Base-by-base conservation (phyloP, 1,140 invertebrate genomes). In the Aporrectodea caliginosa region DNA sequence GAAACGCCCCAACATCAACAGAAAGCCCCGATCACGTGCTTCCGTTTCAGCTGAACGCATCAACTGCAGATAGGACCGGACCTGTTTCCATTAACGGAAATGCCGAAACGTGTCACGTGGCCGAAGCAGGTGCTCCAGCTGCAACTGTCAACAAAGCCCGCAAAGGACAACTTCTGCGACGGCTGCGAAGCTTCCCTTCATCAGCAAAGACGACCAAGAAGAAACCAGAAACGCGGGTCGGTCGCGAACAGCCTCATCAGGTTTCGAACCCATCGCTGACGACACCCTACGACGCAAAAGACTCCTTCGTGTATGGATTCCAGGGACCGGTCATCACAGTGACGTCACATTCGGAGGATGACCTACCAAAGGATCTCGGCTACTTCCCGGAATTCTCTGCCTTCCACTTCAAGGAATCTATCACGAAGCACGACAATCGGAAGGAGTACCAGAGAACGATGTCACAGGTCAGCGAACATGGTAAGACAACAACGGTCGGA, bases 261-360 rank as follows among this genome's bases (percentile, higher is more conserved):
- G 6, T 12, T 22, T 58, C 43, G 6, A 58, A 58, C 43, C 43
- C 43, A 6, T 6, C 43, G 6, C 43, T 58, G 43, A 58, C 43
- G 6, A 22, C 43, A 6, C 43, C 43, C 43, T 58, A 22, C 43
- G 43, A 58, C 43, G 43, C 43, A 6, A 6, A 6, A 22, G 22
- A 12, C 43, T 58, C 43, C 6, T 22, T 58, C 6, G 6, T 58
- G 6, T 22, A 6, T 58, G 6, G 6, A 22, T 22, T 22, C 22
- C 43, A 12, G 33, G 75, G 75, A 29, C 86, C 86, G 16, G 84
- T 85, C n/a, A 87, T 87, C 29, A 87, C 86, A 6, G 86, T 87
- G 16, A 87, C 86, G 1, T 84, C 86, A 34, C 86, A 87, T 73
- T 91, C 95, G 87, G 94, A 96, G 90, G 94, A 96, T 92, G 91